Evolutionary conservation across 2,797 vertebrate species (phyloP).

Genomic region (Pseudochirops cupreus): DNA sequence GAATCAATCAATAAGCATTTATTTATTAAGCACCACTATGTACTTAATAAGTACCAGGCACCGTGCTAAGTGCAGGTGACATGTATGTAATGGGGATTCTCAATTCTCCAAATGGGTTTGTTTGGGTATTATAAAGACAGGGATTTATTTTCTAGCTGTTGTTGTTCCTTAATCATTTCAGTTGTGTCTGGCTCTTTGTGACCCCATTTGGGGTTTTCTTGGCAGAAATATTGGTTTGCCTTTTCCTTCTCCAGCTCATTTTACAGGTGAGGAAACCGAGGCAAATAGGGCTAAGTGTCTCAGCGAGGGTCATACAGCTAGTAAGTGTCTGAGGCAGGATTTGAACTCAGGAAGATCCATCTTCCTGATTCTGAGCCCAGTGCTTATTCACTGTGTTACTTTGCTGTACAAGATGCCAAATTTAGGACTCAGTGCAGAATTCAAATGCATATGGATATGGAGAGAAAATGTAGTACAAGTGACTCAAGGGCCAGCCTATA

Average conservation of each 20-base stretch:
- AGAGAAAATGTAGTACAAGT: not conserved
- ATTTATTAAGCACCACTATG: not conserved
- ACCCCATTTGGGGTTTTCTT: not conserved
- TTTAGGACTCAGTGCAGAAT: not conserved
- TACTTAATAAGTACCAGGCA: not conserved
- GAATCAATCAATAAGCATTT: not conserved
- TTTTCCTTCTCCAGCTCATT: not conserved
- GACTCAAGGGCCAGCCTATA: not conserved
- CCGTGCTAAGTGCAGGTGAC: not conserved
- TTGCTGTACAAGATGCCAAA: not conserved
- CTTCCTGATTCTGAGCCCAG: not conserved
- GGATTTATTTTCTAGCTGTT: not conserved
- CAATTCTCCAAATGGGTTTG: not conserved
- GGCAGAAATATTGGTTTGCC: not conserved
- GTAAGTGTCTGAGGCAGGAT: not conserved
- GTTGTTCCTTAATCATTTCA: not conserved
- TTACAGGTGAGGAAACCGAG: not conserved
- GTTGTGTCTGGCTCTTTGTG: not conserved
- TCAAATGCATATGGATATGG: not conserved
- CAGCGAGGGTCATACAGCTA: not conserved
- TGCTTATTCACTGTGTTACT: not conserved
- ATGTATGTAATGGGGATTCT: not conserved
- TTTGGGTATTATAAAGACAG: not conserved
- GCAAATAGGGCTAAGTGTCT: not conserved
- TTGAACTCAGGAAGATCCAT: not conserved